Evolutionary conservation across 2,888 invertebrate genomes (phyloP), one percentile per base, ranked within the genome.

Genomic region (Hipparchia sbordonii): DNA sequence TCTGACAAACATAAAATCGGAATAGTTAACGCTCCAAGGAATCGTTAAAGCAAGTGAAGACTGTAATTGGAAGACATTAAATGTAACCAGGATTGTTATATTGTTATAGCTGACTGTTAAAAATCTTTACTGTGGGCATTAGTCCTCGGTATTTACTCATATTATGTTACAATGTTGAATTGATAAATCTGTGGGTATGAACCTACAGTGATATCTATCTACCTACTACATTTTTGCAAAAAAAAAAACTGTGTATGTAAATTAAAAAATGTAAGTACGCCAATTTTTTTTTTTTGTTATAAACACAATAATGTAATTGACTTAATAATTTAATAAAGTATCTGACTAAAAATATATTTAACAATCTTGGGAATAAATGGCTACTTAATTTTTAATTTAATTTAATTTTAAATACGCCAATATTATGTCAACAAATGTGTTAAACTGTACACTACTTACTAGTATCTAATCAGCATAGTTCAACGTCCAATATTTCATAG

Each of bases 1-100:
- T 81, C 81, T 79, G 83, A 77, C 82, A 85, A 87, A 89, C 93
- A 92, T 93, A 92, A 93, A 93, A 92, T 90, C 88, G 91, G 88
- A 89, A 92, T 92, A 92, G 93, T 92, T 90, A 91, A 90, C 88
- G 88, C 88, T 87, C 89, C 87, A 86, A 85, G 85, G 85, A 92
- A 93, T 93, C 93, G 93, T 93, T 92, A 93, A 82, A 93, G 84
- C 82, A 87, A 84, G 83, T 86, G 88, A 86, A 90, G 86, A 86
- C 92, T 93, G 88, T 93, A 93, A 93, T 93, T 93, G 93, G 91
- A 87, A 88, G 90, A 88, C 92, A 89, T 93, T 93, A 93, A 93
- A 91, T 89, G 88, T 89, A 87, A 85, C 84, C 84, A 87, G 81
- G 81, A 87, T 85, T 87, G 90, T 92, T 91, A 91, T 89, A 87